phyloP scores from a whole-genome alignment of 2,888 invertebrate genomes.

The Noctua fimbriata region DNA sequence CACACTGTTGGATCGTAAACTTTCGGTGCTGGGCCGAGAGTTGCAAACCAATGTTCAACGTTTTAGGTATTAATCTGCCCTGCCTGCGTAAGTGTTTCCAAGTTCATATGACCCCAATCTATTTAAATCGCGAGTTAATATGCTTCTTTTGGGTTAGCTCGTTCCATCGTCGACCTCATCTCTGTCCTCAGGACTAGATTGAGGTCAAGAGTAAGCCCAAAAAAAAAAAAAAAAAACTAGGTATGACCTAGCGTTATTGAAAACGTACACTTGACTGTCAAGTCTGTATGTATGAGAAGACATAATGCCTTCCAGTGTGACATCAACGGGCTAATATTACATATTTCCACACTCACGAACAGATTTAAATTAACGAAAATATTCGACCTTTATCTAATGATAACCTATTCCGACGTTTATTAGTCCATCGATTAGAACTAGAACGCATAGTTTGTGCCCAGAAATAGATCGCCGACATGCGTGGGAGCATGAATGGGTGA shows the following conservation, averaged over 20 bases:
- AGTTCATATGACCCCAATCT: no score
- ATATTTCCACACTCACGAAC: neutral
- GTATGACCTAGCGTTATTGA: neutral
- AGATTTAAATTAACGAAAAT: neutral
- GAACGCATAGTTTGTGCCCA: constrained; percentile 11
- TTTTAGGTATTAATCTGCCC: neutral
- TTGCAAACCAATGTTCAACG: neutral
- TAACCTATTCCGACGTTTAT: neutral
- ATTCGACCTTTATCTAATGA: neutral
- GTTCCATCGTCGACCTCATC: no score
- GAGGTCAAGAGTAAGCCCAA: no score
- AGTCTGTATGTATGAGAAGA: neutral
- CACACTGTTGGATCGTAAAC: neutral
- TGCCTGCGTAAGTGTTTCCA: no score
- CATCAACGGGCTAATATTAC: neutral
- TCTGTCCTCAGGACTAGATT: no score
- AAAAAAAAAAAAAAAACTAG: no score
- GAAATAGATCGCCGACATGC: constrained; percentile 39
- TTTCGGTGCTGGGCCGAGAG: neutral
- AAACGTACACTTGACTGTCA: neutral
- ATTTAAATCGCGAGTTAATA: no score
- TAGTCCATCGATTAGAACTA: constrained; percentile 11
- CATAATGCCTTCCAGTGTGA: rapidly evolving
- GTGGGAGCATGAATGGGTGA: constrained; percentile 46
- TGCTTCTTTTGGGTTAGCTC: no score